These are phyloP conservation scores for Apocrypta bakeri DNA, from an alignment of 1,140 invertebrate genomes.

Conservation along the genomic window DNA sequence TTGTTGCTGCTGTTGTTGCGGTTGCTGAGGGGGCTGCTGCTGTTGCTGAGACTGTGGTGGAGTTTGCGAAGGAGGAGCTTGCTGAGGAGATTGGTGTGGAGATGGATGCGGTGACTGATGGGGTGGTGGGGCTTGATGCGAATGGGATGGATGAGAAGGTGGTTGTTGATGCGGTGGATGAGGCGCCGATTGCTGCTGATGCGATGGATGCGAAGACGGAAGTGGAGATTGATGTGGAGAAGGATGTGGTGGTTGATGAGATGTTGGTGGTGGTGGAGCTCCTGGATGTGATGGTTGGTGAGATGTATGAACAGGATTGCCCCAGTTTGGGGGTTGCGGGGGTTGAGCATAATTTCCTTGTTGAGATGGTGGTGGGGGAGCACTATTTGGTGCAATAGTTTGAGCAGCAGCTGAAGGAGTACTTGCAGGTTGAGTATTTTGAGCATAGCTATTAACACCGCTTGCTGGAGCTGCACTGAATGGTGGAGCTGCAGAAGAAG, in stretches of 20 bases:
- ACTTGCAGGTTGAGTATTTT: slow-evolving; percentile 68
- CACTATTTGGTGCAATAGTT: slow-evolving; percentile 69
- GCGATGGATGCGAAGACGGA: slow-evolving; percentile 58
- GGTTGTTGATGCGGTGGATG: slow-evolving; percentile 66
- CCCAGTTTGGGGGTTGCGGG: slow-evolving; percentile 64
- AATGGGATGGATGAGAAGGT: slow-evolving; percentile 64
- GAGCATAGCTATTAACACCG: slow-evolving; percentile 69
- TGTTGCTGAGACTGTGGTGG: slow-evolving; percentile 66
- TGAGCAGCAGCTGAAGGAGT: slow-evolving; percentile 72
- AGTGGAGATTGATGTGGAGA: slow-evolving; percentile 63
- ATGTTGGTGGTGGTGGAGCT: slow-evolving; percentile 55
- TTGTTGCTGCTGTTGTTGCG: slow-evolving; percentile 57
- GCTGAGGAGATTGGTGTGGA: slow-evolving; percentile 61
- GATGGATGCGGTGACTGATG: slow-evolving; percentile 61
- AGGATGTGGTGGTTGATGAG: slow-evolving; percentile 59
- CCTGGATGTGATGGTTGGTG: slow-evolving; percentile 58
- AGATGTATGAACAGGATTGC: slow-evolving; percentile 60
- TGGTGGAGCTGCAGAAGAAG: slow-evolving; percentile 68
- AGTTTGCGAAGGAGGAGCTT: slow-evolving; percentile 66
- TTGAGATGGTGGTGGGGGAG: slow-evolving; percentile 67
- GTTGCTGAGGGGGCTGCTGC: background rate
- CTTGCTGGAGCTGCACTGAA: slow-evolving; percentile 66
- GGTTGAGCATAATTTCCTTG: slow-evolving; percentile 65
- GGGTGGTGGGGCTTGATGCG: slow-evolving; percentile 59
- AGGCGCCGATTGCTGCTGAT: slow-evolving; percentile 60